phyloP scores from a whole-genome alignment of 1,140 invertebrate genomes.

The Helicoverpa zea region DNA sequence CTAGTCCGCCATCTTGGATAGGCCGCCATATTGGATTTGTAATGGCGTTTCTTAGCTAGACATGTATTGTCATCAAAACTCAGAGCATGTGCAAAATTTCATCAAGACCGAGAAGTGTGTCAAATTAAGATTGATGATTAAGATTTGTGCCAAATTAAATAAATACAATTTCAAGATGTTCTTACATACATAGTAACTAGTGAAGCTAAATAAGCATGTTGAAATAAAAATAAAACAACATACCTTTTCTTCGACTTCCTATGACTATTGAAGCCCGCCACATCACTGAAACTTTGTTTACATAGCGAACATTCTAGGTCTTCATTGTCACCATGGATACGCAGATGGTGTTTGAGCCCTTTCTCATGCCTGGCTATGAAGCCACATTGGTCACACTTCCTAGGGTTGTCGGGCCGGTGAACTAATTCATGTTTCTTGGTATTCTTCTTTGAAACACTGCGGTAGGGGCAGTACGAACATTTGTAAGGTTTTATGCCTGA shows the following conservation, averaged over 20 bases:
- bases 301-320: neutral
- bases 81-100: too few relatives aligned
- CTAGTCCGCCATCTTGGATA: too few relatives aligned
- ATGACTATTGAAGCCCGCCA: conserved; percentile 20
- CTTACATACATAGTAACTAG: too few relatives aligned
- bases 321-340: neutral
- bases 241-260: conserved; percentile 54
- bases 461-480: conserved; percentile 70
- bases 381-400: conserved; percentile 68
- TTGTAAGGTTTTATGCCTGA: conserved; percentile 76
- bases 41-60: too few relatives aligned
- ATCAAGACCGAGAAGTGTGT: too few relatives aligned
- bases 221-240: neutral
- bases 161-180: too few relatives aligned
- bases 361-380: conserved; percentile 68
- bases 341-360: conserved; percentile 58
- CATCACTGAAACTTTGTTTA: neutral
- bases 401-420: conserved; percentile 72
- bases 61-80: too few relatives aligned
- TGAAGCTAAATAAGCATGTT: too few relatives aligned
- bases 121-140: too few relatives aligned
- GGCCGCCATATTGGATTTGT: too few relatives aligned
- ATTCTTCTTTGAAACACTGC: conserved; percentile 77
- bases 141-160: too few relatives aligned
- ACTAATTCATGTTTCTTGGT: conserved; percentile 76